phyloP scores from a whole-genome alignment of 1,140 invertebrate species.

The Microplitis demolitor region DNA sequence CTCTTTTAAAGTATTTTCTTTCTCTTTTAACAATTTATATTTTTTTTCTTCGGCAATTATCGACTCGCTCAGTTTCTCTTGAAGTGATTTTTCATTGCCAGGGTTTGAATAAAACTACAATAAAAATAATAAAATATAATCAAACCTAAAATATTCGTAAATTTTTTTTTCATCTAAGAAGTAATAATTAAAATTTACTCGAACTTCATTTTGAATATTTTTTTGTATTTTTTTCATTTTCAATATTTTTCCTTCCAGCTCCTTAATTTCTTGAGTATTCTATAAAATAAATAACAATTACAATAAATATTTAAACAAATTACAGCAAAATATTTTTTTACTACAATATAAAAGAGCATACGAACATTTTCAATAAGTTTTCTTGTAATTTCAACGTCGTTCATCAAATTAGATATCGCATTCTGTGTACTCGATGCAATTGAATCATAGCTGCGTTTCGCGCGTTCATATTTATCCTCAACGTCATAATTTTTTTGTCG shows the following conservation, averaged over 20 bases:
- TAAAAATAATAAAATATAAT: background rate
- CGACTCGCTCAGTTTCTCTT: slow-evolving; percentile 43
- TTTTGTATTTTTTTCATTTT: slow-evolving; percentile 44
- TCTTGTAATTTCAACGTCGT: slow-evolving; percentile 45
- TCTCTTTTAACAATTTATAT: slow-evolving; percentile 60
- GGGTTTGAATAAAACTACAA: slow-evolving; percentile 36
- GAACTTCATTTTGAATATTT: slow-evolving; percentile 43
- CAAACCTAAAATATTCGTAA: background rate
- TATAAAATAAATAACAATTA: slow-evolving; percentile 26
- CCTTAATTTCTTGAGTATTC: slow-evolving; percentile 37
- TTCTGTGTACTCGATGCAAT: slow-evolving; percentile 64
- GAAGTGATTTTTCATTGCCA: slow-evolving; percentile 35
- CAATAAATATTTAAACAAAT: slow-evolving; percentile 13
- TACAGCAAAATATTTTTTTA: background rate
- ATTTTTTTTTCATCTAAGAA: background rate
- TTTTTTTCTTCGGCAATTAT: slow-evolving; percentile 43
- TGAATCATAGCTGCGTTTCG: slow-evolving; percentile 66
- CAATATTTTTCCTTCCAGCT: slow-evolving; percentile 34
- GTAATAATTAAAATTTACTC: slow-evolving; percentile 32
- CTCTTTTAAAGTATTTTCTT: slow-evolving; percentile 67
- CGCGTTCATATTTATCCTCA: slow-evolving; percentile 65
- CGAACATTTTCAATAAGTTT: slow-evolving; percentile 55
- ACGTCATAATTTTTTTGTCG: slow-evolving; percentile 65
- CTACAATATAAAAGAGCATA: background rate
- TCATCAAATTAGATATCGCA: slow-evolving; percentile 57